Evolutionary conservation across 2,113 vertebrate genomes (phyloP).

Genomic region (Isichthys henryi): DNA sequence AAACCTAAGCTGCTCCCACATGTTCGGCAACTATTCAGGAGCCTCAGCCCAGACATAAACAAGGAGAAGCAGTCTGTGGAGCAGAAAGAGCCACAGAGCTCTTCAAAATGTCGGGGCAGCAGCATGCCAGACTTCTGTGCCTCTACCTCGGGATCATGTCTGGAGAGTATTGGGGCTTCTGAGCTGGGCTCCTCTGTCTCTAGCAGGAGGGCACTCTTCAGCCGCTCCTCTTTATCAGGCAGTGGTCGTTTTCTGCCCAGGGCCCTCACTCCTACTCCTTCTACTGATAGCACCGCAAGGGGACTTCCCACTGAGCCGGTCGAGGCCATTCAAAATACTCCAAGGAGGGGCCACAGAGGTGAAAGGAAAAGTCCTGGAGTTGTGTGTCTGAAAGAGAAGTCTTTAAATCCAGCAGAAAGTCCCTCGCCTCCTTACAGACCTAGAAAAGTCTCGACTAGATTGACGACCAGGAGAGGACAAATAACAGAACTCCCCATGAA

Average conservation of each 20-base stretch:
- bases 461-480: neutral
- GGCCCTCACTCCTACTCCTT: constrained; percentile 34
- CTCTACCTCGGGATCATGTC: constrained; percentile 37
- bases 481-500: constrained; percentile 10
- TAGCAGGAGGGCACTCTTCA: constrained; percentile 35
- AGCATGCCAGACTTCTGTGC: constrained; percentile 41
- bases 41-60: constrained; percentile 66
- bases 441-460: constrained; percentile 15
- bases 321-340: constrained; percentile 8
- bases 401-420: constrained; percentile 28
- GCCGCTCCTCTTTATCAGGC: constrained; percentile 37
- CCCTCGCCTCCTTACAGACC: constrained; percentile 29
- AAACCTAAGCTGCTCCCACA: constrained; percentile 44
- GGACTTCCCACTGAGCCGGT: neutral
- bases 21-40: constrained; percentile 67
- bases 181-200: constrained; percentile 36
- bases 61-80: constrained; percentile 38
- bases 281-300: constrained; percentile 23
- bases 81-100: constrained; percentile 31
- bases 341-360: constrained; percentile 7
- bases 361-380: constrained; percentile 6
- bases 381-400: constrained; percentile 22
- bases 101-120: constrained; percentile 39
- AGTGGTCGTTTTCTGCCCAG: constrained; percentile 34
- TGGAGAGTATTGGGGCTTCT: constrained; percentile 33